Conservation (phyloP, 2,888 invertebrate species). For the Cataglyphis rosenhaueri region DNA sequence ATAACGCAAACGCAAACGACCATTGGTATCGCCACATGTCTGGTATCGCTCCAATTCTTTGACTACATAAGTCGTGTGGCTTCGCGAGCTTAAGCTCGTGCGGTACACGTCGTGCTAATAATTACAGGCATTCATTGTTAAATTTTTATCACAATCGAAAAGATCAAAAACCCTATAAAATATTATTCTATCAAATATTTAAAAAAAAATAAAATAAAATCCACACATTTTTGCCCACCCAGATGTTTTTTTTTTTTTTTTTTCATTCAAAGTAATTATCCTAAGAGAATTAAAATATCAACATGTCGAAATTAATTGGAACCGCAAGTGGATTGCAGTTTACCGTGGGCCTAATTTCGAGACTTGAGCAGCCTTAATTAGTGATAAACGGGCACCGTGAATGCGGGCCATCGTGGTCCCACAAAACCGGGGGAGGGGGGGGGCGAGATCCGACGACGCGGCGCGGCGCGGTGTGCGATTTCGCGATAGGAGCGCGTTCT, state of each 20-base stretch:
- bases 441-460: not conserved
- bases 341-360: not conserved
- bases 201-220: not conserved
- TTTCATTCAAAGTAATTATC: not conserved
- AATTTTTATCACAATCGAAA: not conserved
- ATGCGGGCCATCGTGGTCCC: constrained; percentile 21
- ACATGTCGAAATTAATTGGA: not conserved
- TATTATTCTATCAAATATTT: too few relatives aligned
- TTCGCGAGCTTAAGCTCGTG: constrained; percentile 11
- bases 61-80: constrained; percentile 19
- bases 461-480: constrained; percentile 12
- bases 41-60: constrained; percentile 28
- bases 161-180: not conserved
- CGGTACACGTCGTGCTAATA: not conserved
- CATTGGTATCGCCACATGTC: constrained; percentile 4
- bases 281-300: not conserved
- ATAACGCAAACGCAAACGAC: not conserved
- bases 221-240: not conserved
- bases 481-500: constrained; percentile 59
- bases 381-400: constrained; percentile 24
- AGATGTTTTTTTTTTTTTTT: not conserved
- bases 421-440: constrained; percentile 10
- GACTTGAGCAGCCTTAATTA: not conserved
- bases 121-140: not conserved
- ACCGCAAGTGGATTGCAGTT: not conserved